Conservation (phyloP, 2,888 invertebrate species). For the Eristalinus aeneus region DNA sequence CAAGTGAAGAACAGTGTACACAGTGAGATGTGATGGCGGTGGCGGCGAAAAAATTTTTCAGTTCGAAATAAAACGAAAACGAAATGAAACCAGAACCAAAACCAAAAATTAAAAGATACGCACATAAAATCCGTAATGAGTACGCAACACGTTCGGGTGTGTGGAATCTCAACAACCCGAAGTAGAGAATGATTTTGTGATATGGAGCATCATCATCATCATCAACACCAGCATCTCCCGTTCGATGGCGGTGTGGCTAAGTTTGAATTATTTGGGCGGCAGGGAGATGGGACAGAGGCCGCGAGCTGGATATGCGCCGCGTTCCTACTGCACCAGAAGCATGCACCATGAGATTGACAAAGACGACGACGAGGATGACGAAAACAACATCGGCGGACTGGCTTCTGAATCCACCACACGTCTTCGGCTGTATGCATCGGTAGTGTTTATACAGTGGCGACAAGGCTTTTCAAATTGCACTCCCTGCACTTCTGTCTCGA, state of each 20-base stretch:
- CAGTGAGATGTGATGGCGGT: slow-evolving; percentile 24
- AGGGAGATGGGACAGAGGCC: slow-evolving; percentile 14
- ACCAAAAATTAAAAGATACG: slow-evolving; percentile 63
- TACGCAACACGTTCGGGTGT: slow-evolving; percentile 71
- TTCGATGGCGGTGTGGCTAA: slow-evolving; percentile 34
- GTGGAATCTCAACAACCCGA: slow-evolving; percentile 69
- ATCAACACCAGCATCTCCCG: slow-evolving; percentile 70
- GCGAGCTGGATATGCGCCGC: slow-evolving; percentile 72
- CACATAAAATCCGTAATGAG: slow-evolving; percentile 71
- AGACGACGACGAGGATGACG: slow-evolving; percentile 63
- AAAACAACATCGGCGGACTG: slow-evolving; percentile 52
- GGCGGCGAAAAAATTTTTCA: slow-evolving; percentile 20
- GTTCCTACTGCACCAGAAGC: slow-evolving; percentile 71
- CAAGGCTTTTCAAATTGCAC: slow-evolving; percentile 70
- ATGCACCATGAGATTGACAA: slow-evolving; percentile 69
- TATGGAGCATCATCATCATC: slow-evolving; percentile 71
- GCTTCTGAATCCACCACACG: slow-evolving; percentile 52
- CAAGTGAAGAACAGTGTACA: neutral
- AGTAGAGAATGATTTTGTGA: slow-evolving; percentile 70
- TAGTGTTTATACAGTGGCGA: slow-evolving; percentile 71
- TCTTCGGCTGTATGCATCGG: slow-evolving; percentile 45
- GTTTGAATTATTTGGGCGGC: slow-evolving; percentile 5
- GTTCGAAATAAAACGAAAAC: slow-evolving; percentile 21
- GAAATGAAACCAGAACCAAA: slow-evolving; percentile 18
- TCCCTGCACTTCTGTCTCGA: slow-evolving; percentile 21